Base-by-base conservation (phyloP, 2,888 invertebrate genomes). In the Temnothorax rugatulus region DNA sequence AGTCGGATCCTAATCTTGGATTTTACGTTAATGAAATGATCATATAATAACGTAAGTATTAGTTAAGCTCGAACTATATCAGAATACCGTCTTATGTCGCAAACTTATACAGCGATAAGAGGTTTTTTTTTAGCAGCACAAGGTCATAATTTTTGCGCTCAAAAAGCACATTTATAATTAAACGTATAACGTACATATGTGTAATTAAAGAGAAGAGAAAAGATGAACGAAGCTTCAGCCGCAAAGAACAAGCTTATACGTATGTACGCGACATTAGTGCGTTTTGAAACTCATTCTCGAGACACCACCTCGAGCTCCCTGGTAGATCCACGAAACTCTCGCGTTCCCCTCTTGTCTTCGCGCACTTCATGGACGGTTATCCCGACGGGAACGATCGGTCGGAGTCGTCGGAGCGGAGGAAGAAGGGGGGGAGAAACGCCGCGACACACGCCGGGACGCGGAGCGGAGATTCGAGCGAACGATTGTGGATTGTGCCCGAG, bases 401-500 rank as follows among this genome's bases (percentile, higher is more conserved):
- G n/a, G 11, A 18, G 3, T 4, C 25, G 25, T 29, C 29, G 29
- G 29, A 29, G 29, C 29, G 34, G 15, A 0, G n/a, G 69, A 25
- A 5, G 11, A 15, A 13, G 38, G 34, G n/a, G 13, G 13, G 29
- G 29, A 13, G 18, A 15, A 69, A 57, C 52, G 44, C 13, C 34
- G 21, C 4, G 68, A 57, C 18, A 34, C 21, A 79, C 57, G 59
- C 71, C 79, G 71, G 34, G 34, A 71, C 71, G 71, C 76, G 52
- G 41, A 50, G 74, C 25, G 59, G 44, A 44, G 44, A 41, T 54
- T 41, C 38, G 34, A 63, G 61, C 44, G 85, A 84, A 77, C 83
- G 82, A 84, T 84, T 69, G 41, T 63, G 73, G 79, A 79, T 85
- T 71, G 41, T 38, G 13, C 4, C 29, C 71, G 86, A 79, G 84